Evolutionary conservation across 2,888 invertebrate genomes (phyloP).

Genomic region (Notocelia uddmanniana): DNA sequence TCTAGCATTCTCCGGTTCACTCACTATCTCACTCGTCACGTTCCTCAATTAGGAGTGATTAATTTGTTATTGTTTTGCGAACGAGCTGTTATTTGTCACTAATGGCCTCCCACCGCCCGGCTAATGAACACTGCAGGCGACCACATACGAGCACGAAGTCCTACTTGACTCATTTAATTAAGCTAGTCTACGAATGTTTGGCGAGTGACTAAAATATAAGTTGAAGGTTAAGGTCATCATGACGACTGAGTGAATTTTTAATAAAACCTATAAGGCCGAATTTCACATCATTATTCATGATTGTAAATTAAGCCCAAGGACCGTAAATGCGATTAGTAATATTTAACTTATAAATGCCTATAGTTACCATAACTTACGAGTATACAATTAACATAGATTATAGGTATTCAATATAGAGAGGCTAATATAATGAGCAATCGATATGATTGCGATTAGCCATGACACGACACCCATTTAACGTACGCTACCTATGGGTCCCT

Average conservation of each 20-base stretch:
- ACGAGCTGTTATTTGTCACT: constrained; percentile 64
- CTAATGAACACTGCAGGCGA: constrained; percentile 59
- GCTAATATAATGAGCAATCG: too few species aligned
- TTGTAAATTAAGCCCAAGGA: not conserved
- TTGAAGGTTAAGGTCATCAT: not conserved
- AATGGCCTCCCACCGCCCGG: constrained; percentile 66
- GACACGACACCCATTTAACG: too few species aligned
- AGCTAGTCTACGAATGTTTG: not conserved
- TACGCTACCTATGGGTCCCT: too few species aligned
- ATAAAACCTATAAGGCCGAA: not conserved
- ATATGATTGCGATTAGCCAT: too few species aligned
- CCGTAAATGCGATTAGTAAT: not conserved
- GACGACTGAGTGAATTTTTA: not conserved
- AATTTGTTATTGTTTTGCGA: constrained; percentile 69
- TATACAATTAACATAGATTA: too few species aligned
- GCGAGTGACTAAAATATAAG: not conserved
- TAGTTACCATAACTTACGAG: too few species aligned
- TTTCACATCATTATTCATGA: not conserved
- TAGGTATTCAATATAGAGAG: too few species aligned
- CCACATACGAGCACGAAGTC: constrained; percentile 56
- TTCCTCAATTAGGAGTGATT: constrained; percentile 57
- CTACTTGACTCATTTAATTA: constrained; percentile 44
- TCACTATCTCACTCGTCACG: constrained; percentile 42
- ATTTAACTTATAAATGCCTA: too few species aligned
- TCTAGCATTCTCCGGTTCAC: not conserved